A percentile compares a stretch with the other conserved stretches of the same genome.
Evolutionary conservation across 2,113 vertebrate genomes (phyloP).

Genomic region (Penelope pileata): DNA sequence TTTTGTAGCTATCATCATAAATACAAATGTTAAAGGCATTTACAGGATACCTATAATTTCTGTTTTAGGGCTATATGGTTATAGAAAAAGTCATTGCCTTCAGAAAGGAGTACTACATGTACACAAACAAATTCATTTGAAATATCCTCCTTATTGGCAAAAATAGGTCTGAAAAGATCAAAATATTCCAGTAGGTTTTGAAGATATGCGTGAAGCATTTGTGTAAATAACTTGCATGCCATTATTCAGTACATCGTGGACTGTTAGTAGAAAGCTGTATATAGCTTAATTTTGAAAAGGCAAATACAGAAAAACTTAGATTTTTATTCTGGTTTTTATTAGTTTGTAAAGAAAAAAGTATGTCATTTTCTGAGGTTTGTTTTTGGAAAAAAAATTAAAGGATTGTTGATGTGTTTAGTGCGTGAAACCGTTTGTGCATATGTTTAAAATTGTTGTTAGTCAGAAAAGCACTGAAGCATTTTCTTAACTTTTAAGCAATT

Average conservation of each 20-base stretch:
- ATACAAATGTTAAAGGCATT: not conserved
- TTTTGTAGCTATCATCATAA: not conserved
- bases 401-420: not conserved
- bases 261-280: not conserved
- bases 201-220: not conserved
- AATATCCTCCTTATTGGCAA: not conserved
- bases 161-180: not conserved
- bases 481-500: slow-evolving; percentile 58
- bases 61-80: not conserved
- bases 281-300: not conserved
- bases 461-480: slow-evolving; percentile 42
- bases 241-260: not conserved
- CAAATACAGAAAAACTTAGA: not conserved
- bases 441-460: slow-evolving; percentile 16
- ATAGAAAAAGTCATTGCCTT: not conserved
- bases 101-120: not conserved
- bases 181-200: not conserved
- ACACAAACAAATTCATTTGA: not conserved
- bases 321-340: not conserved
- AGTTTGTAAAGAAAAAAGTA: not conserved
- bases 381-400: not conserved
- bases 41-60: not conserved
- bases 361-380: not conserved
- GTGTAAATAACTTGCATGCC: not conserved
- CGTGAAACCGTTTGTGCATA: not conserved